phyloP scores from a whole-genome alignment of 1,140 invertebrate genomes.

The Archegozetes longisetosus region DNA sequence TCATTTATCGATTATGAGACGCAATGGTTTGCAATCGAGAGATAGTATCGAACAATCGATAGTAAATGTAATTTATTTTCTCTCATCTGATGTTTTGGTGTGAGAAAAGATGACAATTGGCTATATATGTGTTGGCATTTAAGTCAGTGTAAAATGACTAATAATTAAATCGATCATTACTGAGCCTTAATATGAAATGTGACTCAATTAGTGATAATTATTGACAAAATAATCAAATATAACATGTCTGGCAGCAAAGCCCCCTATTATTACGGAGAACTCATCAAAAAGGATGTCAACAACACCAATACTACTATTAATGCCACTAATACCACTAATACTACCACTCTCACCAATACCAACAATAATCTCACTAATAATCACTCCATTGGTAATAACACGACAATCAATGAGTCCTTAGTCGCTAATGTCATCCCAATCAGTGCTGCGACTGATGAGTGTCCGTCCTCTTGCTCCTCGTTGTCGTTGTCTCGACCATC shows the following conservation, averaged over 20 bases:
- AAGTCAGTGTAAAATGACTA: no score
- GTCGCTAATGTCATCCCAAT: background rate
- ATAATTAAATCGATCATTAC: no score
- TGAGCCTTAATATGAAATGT: no score
- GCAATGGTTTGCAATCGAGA: no score
- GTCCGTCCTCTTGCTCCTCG: background rate
- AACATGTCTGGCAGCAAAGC: constrained; percentile 2
- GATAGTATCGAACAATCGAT: no score
- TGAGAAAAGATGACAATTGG: no score
- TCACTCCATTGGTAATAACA: background rate
- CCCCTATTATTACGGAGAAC: constrained; percentile 12
- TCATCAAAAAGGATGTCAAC: constrained; percentile 8
- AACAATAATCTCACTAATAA: background rate
- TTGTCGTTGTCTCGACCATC: constrained; percentile 11
- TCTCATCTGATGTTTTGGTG: no score
- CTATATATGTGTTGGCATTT: no score
- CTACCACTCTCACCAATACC: background rate
- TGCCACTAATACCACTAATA: background rate
- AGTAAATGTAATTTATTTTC: no score
- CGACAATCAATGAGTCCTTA: background rate
- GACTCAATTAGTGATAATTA: no score
- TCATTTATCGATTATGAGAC: no score
- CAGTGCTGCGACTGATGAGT: background rate
- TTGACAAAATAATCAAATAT: no score
- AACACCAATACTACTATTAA: background rate